Evolutionary conservation across 2,113 vertebrate genomes (phyloP).

Genomic region (Mesocricetus auratus): DNA sequence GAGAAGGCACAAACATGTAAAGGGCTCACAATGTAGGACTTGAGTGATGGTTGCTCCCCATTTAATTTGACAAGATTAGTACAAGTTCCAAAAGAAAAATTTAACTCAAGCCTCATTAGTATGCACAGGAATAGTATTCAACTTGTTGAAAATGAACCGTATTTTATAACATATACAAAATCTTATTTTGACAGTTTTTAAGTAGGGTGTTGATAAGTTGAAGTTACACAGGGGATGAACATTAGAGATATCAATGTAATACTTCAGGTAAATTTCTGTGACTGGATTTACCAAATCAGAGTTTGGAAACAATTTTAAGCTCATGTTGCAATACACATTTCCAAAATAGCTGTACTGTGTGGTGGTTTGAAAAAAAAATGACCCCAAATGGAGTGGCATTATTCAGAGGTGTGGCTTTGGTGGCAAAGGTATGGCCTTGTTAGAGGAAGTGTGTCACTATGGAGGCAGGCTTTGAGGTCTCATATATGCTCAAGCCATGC

Average conservation of each 20-base stretch:
- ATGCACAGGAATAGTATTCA: neutral
- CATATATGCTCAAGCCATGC: neutral
- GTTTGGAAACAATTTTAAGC: neutral
- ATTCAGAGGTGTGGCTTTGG: neutral
- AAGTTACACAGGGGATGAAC: neutral
- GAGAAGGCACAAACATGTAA: neutral
- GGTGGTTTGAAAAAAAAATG: neutral
- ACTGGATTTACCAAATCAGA: neutral
- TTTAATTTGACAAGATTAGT: constrained; percentile 18
- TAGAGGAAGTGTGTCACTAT: neutral
- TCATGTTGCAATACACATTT: neutral
- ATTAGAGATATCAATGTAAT: neutral
- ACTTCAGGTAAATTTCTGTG: neutral
- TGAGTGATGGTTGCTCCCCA: neutral
- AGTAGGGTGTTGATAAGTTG: neutral
- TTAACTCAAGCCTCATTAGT: neutral
- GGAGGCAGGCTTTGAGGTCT: neutral
- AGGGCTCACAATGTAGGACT: neutral
- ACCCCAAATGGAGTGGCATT: too few species aligned
- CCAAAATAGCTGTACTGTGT: neutral
- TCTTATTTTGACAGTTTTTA: neutral
- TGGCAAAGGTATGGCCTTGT: neutral
- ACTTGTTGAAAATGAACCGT: neutral
- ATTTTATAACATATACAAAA: neutral
- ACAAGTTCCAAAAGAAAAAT: constrained; percentile 42